phyloP scores from a whole-genome alignment of 92 coral and sea anemone genomes.

The Scolanthus callimorphus region DNA sequence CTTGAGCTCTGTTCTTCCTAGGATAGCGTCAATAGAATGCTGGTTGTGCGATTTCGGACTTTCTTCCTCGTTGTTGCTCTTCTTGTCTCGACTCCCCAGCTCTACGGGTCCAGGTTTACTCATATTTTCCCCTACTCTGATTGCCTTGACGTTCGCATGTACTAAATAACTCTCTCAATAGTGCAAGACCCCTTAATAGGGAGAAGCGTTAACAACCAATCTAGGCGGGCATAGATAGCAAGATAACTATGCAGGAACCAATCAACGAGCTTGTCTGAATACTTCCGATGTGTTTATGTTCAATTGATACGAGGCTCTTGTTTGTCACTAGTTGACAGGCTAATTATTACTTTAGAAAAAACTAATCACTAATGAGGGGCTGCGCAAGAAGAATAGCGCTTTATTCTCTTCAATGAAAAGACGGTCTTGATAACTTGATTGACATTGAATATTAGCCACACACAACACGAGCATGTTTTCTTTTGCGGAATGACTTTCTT shows the following conservation, averaged over 20 bases:
- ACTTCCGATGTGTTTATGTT: constrained; percentile 78
- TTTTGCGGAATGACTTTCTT: constrained; percentile 2
- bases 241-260: constrained; percentile 64
- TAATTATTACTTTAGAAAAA: constrained; percentile 69
- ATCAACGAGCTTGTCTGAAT: constrained; percentile 46
- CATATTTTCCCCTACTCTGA: neutral
- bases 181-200: constrained; percentile 24
- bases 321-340: constrained; percentile 73
- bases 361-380: constrained; percentile 63
- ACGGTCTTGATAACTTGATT: constrained; percentile 65
- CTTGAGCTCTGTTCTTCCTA: constrained; percentile 24
- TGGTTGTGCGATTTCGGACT: constrained; percentile 28
- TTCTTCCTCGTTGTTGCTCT: constrained; percentile 13
- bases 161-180: neutral
- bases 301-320: constrained; percentile 77
- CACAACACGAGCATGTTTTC: neutral
- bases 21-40: constrained; percentile 60
- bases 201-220: constrained; percentile 65
- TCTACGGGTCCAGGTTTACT: neutral
- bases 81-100: too few relatives aligned
- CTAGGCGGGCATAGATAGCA: constrained; percentile 82
- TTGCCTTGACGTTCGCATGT: neutral
- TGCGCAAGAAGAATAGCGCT: constrained; percentile 38
- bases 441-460: constrained; percentile 37
- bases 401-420: constrained; percentile 39